A percentile compares a stretch with the other conserved stretches of the same genome.
phyloP scores from a whole-genome alignment of 2,888 invertebrate genomes.

The Lasioglossum leucozonium region DNA sequence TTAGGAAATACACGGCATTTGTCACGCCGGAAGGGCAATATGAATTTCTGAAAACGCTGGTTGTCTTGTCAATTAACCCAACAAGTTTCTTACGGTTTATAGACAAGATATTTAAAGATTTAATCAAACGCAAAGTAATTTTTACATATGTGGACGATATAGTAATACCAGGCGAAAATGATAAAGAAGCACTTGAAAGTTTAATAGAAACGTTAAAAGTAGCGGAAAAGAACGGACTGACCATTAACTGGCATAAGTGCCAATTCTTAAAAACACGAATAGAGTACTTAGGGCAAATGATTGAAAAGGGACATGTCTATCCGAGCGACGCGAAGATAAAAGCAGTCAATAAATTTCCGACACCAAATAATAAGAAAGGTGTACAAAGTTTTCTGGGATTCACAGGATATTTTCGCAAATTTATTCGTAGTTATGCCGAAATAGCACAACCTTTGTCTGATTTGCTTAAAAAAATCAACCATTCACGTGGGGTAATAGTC shows the following conservation, averaged over 20 bases:
- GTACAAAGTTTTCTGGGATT: not conserved
- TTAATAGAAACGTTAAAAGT: not conserved
- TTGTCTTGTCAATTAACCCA: not conserved
- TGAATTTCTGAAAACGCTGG: not conserved
- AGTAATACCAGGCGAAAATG: not conserved
- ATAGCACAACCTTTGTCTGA: not conserved
- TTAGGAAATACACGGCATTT: slow-evolving; percentile 69
- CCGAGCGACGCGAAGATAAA: too few species aligned
- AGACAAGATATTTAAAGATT: slow-evolving; percentile 5
- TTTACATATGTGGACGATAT: slow-evolving; percentile 11
- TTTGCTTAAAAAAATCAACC: too few species aligned
- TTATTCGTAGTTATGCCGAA: not conserved
- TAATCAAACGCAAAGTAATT: slow-evolving; percentile 7
- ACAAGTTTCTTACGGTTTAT: not conserved
- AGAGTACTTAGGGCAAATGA: not conserved
- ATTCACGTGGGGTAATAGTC: too few species aligned
- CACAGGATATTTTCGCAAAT: not conserved
- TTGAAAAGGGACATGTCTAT: not conserved
- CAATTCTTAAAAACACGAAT: not conserved
- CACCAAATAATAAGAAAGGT: too few species aligned
- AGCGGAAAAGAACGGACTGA: not conserved
- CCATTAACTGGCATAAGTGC: not conserved
- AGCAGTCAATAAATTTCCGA: too few species aligned
- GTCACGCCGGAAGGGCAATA: not conserved
- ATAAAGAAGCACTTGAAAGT: not conserved